A percentile compares a stretch with the other conserved stretches of the same genome.
These are phyloP conservation scores for Pseudomyrmex dendroicus DNA, from an alignment of 1,140 invertebrate genomes.

Conservation along the genomic window DNA sequence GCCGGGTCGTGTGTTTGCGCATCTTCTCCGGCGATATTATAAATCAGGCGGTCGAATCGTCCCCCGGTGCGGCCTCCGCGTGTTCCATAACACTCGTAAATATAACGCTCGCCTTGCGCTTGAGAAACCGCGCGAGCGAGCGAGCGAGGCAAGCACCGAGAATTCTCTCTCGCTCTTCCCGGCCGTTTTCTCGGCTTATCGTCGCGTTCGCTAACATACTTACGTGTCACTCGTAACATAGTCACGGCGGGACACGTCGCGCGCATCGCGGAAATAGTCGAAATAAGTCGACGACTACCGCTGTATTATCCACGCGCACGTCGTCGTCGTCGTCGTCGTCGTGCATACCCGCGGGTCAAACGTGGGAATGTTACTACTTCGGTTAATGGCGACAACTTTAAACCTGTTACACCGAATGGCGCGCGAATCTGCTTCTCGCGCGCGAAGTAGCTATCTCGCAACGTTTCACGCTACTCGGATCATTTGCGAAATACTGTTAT, in stretches of 20 bases:
- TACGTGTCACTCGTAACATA: slow-evolving; percentile 48
- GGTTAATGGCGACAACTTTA: slow-evolving; percentile 58
- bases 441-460: slow-evolving; percentile 39
- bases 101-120: neutral
- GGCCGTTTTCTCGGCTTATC: slow-evolving; percentile 5
- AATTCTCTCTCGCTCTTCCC: neutral
- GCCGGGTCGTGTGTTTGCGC: neutral
- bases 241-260: slow-evolving; percentile 14
- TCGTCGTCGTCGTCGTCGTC: neutral
- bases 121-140: slow-evolving; percentile 8
- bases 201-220: slow-evolving; percentile 46
- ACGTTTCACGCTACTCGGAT: slow-evolving; percentile 44
- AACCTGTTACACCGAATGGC: slow-evolving; percentile 47
- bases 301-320: slow-evolving; percentile 25
- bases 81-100: slow-evolving; percentile 18
- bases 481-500: slow-evolving; percentile 52
- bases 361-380: slow-evolving; percentile 57
- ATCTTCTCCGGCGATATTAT: slow-evolving; percentile 2
- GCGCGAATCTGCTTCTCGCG: slow-evolving; percentile 27
- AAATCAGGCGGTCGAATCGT: slow-evolving; percentile 30
- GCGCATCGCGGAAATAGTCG: slow-evolving; percentile 39
- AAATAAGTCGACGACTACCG: slow-evolving; percentile 41
- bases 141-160: neutral
- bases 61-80: slow-evolving; percentile 18
- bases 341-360: slow-evolving; percentile 32